Evolutionary conservation across 64 coral and sea anemone species (phyloP), one percentile per base, ranked within the genome.

Genomic region (Trachythela sp.): DNA sequence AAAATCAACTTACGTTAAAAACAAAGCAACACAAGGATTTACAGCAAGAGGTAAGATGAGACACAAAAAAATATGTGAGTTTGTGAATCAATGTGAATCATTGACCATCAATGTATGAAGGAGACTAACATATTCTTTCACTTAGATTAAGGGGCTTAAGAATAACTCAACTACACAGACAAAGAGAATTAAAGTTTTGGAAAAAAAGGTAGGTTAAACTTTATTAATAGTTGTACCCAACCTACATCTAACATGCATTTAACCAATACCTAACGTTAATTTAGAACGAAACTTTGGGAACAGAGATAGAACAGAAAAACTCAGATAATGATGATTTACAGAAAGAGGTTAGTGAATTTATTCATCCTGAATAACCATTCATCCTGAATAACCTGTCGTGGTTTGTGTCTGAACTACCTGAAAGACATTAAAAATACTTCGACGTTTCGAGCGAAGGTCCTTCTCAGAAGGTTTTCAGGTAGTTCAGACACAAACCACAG

Each of bases 21-120:
- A 88, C 93, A n/a, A 94, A 94, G 70, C 86, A 88, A 41, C 30
- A 64, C 48, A 94, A 94, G 49, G 93, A 94, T 88, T 43, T 91
- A 2, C 93, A 94, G 72, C 93, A 94, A 88, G 93, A 94, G 86
- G 93, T 94, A 50, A 72, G 40, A 51, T 76, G 0, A 54, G 35
- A n/a, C 32, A 29, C 15, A 33, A 13, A 37, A 38, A 27, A 84
- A 20, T 3, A 17, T 17, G 22, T 64, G 22, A 20, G 26, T 6
- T 4, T 20, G 24, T 64, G 13, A 64, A n/a, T 6, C 15, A 8
- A 64, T 64, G 48, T 24, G 7, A n/a, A 39, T 22, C 11, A 87
- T 24, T 77, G 29, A 37, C 22, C 32, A 70, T 59, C 6, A 26
- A 77, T 1, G 8, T 14, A 9, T 90, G 20, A 48, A 15, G 8